Base-by-base conservation (phyloP, 2,888 invertebrate species). In the Latrodectus elegans region DNA sequence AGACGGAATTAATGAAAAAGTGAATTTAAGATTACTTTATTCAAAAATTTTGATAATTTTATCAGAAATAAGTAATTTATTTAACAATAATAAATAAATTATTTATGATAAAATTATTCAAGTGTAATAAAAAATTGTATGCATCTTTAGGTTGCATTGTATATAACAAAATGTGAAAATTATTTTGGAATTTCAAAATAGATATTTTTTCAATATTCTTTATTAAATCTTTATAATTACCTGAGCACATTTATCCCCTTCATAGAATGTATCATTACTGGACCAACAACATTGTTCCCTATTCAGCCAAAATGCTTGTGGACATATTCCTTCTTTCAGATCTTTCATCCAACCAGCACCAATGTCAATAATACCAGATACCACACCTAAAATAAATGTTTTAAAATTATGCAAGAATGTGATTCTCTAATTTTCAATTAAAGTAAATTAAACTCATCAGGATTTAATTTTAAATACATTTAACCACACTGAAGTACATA, bases 211-310 rank as follows among this genome's bases (percentile, higher is more conserved):
- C 11, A 60, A 60, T n/a, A 60, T n/a, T n/a, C 14, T 60, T 14
- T 60, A 11, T 10, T 9, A 8, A n/a, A 12, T 8, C 4, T 60
- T 26, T 12, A 38, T 38, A 14, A n/a, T 11, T 67, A 88, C 89
- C 85, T 90, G 89, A 10, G 84, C 67, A 88, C 90, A 90, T 71
- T 89, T 84, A 22, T 91, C 91, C 17, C 91, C 90, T 89, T 92
- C 92, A 85, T 91, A 92, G n/a, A 90, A 90, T 8, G 93, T 92
- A 88, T 93, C 92, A 90, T 93, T 93, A 1, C 93, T 92, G 6
- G 93, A 92, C 94, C 94, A 94, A 90, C 94, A 94, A 90, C 94
- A 94, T 90, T 94, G 94, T 90, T 94, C 93, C 64, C 92, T 91
- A 90, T 94, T 94, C 60, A 94, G 91, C 93, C 94, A 94, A 91